Evolutionary conservation across 23 tunicate genomes (phyloP).

Genomic region (Styela plicata): DNA sequence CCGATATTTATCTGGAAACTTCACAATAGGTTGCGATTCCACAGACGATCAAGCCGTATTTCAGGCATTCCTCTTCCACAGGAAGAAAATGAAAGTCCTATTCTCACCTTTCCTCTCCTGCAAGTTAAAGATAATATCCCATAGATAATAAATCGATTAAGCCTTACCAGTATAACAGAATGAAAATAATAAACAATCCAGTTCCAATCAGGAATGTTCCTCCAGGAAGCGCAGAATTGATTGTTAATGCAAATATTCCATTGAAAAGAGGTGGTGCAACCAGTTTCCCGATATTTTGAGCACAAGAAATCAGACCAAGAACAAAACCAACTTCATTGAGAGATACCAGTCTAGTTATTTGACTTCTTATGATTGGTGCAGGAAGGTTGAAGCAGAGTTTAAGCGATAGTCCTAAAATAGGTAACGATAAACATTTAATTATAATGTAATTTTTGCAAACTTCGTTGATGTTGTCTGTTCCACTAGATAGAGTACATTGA

Average conservation of each 20-base stretch:
- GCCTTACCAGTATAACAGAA: conserved; percentile 29
- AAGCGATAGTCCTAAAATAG: conserved; percentile 43
- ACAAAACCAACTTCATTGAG: conserved; percentile 41
- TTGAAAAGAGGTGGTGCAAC: conserved; percentile 52
- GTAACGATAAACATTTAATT: no score
- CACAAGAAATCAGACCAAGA: conserved; percentile 52
- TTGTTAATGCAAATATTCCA: conserved; percentile 51
- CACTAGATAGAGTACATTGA: no score
- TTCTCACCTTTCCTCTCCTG: no score
- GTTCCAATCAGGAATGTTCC: conserved; percentile 38
- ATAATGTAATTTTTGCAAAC: no score
- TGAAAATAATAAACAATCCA: conserved; percentile 30
- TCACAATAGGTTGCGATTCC: no score
- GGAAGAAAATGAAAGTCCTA: no score
- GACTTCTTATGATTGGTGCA: conserved; percentile 59
- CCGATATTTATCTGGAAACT: no score
- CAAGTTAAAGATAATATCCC: no score
- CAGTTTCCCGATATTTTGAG: conserved; percentile 16
- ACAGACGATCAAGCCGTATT: no score
- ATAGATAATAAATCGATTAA: no score
- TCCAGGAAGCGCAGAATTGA: conserved; percentile 36
- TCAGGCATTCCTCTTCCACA: no score
- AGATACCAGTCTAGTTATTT: conserved; percentile 44
- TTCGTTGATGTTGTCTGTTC: no score
- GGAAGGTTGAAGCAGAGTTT: conserved; percentile 22